Percentiles rank a stretch among this genome's conserved stretches.
These are phyloP conservation scores for Pachycephala philippinensis DNA, from an alignment of 2,113 vertebrate species.

Conservation along the genomic window DNA sequence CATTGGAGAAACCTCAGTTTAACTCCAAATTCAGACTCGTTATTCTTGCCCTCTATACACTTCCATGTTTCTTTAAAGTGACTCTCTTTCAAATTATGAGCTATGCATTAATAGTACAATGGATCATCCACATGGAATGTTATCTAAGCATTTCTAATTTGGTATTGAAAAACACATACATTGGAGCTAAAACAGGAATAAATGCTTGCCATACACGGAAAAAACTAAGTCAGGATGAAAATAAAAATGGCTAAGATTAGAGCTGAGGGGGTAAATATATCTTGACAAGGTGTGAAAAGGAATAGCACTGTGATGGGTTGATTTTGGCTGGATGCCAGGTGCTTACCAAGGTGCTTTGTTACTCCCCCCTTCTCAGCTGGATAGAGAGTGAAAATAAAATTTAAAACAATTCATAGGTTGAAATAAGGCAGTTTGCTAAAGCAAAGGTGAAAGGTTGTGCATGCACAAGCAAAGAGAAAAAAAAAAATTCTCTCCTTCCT, in stretches of 20 bases:
- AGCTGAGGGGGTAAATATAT: not conserved
- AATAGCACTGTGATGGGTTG: not conserved
- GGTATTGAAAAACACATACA: not conserved
- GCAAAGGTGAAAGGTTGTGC: not conserved
- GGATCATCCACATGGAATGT: not conserved
- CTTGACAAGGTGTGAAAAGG: not conserved
- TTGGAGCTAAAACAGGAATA: not conserved
- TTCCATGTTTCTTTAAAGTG: not conserved
- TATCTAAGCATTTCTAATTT: not conserved
- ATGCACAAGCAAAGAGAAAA: not conserved
- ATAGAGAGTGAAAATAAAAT: not conserved
- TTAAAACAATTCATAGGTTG: not conserved
- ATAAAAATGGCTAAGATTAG: not conserved
- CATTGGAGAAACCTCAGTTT: not conserved
- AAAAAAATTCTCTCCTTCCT: not conserved
- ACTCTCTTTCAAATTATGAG: not conserved
- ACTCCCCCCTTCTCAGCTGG: not conserved
- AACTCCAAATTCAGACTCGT: not conserved
- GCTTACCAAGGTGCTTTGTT: not conserved
- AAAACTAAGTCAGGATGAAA: not conserved
- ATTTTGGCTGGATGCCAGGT: not conserved
- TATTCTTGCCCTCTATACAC: not conserved
- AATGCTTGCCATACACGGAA: not conserved
- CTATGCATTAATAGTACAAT: not conserved
- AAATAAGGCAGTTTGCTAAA: not conserved